Conservation (phyloP, 2,888 invertebrate genomes). For the Bedellia somnulentella region DNA sequence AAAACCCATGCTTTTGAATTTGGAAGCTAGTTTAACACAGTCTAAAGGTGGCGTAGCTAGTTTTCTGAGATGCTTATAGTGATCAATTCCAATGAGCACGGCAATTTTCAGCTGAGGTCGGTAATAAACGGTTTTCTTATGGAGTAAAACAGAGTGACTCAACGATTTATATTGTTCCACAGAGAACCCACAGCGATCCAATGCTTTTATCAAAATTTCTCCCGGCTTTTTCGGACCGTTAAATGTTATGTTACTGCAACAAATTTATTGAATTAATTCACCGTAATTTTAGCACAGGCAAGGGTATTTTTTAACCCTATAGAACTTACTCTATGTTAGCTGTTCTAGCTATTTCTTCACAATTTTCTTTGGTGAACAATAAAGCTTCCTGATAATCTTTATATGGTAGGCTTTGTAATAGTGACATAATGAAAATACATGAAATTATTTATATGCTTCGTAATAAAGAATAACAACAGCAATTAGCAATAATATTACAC, state of each 20-base stretch:
- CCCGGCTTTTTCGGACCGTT: conserved; percentile 27
- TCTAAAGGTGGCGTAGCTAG: conserved; percentile 42
- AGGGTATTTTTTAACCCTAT: neutral
- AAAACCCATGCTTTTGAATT: conserved; percentile 35
- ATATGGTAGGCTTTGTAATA: conserved; percentile 31
- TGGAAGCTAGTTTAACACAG: conserved; percentile 31
- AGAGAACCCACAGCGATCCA: conserved; percentile 31
- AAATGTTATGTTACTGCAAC: conserved; percentile 24
- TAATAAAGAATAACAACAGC: too few relatives aligned
- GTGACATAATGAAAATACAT: conserved; percentile 24
- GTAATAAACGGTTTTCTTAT: conserved; percentile 24
- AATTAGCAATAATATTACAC: too few relatives aligned
- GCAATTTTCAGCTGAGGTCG: conserved; percentile 40
- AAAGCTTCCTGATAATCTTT: conserved; percentile 30
- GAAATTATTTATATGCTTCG: too few relatives aligned
- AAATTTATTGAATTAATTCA: neutral
- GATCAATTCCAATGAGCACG: conserved; percentile 42
- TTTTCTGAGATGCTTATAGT: conserved; percentile 33
- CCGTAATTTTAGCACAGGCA: too few relatives aligned
- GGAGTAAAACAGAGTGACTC: neutral
- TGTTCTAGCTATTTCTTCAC: conserved; percentile 33
- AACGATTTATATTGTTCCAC: conserved; percentile 20
- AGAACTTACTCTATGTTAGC: conserved; percentile 30
- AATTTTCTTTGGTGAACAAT: conserved; percentile 24
- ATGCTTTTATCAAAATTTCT: conserved; percentile 28